These are phyloP conservation scores for Eretmodus cyanostictus DNA, from an alignment of 2,113 vertebrate genomes.

Conservation along the genomic window DNA sequence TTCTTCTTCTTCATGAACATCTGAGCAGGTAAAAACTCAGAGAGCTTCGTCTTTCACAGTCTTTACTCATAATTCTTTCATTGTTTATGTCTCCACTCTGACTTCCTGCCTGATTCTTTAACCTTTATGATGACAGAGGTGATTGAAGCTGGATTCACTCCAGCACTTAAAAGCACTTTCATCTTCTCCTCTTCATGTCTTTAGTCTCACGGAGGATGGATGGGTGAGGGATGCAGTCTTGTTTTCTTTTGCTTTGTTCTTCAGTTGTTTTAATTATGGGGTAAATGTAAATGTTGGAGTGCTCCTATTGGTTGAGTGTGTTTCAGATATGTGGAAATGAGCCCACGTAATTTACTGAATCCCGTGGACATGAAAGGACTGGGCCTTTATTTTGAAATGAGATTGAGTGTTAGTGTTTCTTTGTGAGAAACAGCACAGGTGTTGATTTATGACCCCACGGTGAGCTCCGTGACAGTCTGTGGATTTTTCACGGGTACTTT, in stretches of 20 bases:
- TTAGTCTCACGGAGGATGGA: not conserved
- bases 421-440: not conserved
- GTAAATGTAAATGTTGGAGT: not conserved
- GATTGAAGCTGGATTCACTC: not conserved
- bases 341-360: not conserved
- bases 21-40: constrained; percentile 21
- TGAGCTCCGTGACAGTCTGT: not conserved
- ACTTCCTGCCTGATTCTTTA: not conserved
- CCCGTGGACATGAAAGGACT: not conserved
- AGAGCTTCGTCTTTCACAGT: not conserved
- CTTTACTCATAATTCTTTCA: not conserved
- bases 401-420: accelerated
- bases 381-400: not conserved
- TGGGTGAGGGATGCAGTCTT: not conserved
- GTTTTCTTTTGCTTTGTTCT: not conserved
- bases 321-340: not conserved
- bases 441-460: not conserved
- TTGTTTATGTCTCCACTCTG: not conserved
- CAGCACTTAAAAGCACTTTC: not conserved
- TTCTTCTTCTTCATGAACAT: not conserved
- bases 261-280: not conserved
- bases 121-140: accelerated
- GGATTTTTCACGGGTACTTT: not conserved
- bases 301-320: not conserved
- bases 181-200: not conserved